Base-by-base conservation (phyloP, 1,140 invertebrate species). In the Meloidogyne chitwoodi region DNA sequence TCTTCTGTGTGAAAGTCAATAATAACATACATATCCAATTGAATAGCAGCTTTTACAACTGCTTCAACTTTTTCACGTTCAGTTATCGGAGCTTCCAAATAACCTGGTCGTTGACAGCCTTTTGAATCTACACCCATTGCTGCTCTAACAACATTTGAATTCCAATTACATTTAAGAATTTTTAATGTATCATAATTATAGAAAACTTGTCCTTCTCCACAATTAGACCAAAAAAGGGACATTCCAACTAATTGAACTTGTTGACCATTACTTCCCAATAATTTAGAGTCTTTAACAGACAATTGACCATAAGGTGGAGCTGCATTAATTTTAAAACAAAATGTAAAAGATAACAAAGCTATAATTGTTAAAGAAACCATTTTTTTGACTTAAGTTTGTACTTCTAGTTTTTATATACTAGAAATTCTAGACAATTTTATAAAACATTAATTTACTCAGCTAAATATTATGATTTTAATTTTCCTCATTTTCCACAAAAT, bases 131-230 rank as follows among this genome's bases (percentile, higher is more conserved):
- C 76, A 10, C 62, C 76, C 76, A 77, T 77, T 12, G 76, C 76
- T 19, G 76, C 76, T 26, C 76, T n/a, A 2, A 77, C 76, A 24
- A 77, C 62, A 62, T 77, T 77, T 22, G 74, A 27, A 27, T 75
- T 75, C 74, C 64, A 76, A 29, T 14, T 29, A 19, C 74, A 76
- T 56, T 71, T 76, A 14, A 70, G 44, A 48, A 3, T 19, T 4
- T 48, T 48, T 19, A 48, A 16, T 0, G 44, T 48, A 19, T 11
- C 44, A 19, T 1, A 19, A n/a, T 48, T 48, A 48, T 48, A 48
- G 19, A 48, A 48, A 4, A n/a, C 44, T 48, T 48, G 1, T n/a
- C 44, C 44, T n/a, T n/a, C 10, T 6, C 2, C n/a, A 22, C 27
- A 71, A 24, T 22, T 34, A 16, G 29, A 26, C 27, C 27, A 70